A percentile compares a stretch with the other conserved stretches of the same genome.
phyloP scores from a whole-genome alignment of 2,797 vertebrate genomes.

The Salarias fasciatus region DNA sequence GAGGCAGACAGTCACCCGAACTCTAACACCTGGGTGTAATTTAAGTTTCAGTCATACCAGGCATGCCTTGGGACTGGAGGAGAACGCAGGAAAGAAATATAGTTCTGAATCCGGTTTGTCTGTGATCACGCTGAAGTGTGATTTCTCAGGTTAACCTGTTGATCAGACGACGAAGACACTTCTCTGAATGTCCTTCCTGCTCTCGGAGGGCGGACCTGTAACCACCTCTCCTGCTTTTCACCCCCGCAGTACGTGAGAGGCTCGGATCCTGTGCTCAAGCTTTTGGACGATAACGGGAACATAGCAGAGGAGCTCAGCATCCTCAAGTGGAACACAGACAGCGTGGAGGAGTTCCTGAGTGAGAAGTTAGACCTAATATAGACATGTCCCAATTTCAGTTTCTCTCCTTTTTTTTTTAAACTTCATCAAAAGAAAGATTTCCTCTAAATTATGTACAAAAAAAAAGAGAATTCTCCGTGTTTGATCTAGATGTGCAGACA shows the following conservation, averaged over 20 bases:
- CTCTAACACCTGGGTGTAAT: too few species aligned
- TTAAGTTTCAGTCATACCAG: too few species aligned
- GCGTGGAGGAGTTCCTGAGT: constrained; percentile 97
- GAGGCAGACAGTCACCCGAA: too few species aligned
- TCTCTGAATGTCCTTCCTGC: constrained; percentile 7
- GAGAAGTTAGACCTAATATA: constrained; percentile 96
- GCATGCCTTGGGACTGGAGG: too few species aligned
- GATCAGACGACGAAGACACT: constrained; percentile 6
- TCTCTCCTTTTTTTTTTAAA: constrained; percentile 12
- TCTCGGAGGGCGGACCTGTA: not conserved
- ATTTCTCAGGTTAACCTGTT: not conserved
- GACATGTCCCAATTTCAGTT: constrained; percentile 18
- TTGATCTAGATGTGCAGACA: constrained; percentile 7
- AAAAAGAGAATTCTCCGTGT: not conserved
- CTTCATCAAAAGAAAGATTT: constrained; percentile 15
- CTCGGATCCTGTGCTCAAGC: constrained; percentile 97
- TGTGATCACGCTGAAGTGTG: too few species aligned
- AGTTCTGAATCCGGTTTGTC: too few species aligned
- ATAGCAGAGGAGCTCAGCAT: constrained; percentile 99
- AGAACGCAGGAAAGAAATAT: too few species aligned
- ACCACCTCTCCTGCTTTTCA: not conserved
- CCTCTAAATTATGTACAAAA: constrained; percentile 16
- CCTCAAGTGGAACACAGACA: constrained; percentile 99
- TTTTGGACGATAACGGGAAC: constrained; percentile 97
- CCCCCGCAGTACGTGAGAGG: constrained; percentile 93